phyloP scores from a whole-genome alignment of 37 sponge, comb jelly and placozoan genomes.

The Tethya wilhelma region DNA sequence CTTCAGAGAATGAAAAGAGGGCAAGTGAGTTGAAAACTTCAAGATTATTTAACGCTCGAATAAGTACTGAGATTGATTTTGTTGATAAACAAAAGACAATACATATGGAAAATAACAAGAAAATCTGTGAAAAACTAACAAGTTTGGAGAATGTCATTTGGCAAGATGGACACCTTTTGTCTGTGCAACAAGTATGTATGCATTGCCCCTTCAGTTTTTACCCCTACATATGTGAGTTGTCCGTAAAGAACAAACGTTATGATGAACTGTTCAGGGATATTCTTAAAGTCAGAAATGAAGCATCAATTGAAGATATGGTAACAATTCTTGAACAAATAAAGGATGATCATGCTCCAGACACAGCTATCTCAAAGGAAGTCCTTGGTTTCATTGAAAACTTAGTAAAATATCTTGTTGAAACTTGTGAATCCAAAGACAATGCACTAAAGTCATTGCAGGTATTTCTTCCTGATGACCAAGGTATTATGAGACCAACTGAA shows the following conservation, averaged over 20 bases:
- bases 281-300: conserved; percentile 27
- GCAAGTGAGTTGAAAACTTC: too few relatives aligned
- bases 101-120: too few relatives aligned
- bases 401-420: background rate
- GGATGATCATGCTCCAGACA: background rate
- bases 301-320: conserved; percentile 1
- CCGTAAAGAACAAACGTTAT: conserved; percentile 4
- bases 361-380: conserved; percentile 17
- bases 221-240: conserved; percentile 51
- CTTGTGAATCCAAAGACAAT: background rate
- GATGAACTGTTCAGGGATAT: conserved; percentile 24
- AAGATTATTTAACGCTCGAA: too few relatives aligned
- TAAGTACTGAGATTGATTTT: too few relatives aligned
- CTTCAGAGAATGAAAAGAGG: too few relatives aligned
- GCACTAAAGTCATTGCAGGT: conserved; percentile 1
- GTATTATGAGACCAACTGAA: conserved; percentile 34
- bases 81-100: too few relatives aligned
- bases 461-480: conserved; percentile 49
- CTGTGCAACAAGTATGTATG: conserved; percentile 8
- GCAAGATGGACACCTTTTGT: conserved; percentile 42
- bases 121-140: too few relatives aligned
- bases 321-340: background rate
- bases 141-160: conserved; percentile 36
- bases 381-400: conserved; percentile 7
- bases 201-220: conserved; percentile 1